phyloP scores from a whole-genome alignment of 1,140 invertebrate species.

The Meloidogyne hapla region DNA sequence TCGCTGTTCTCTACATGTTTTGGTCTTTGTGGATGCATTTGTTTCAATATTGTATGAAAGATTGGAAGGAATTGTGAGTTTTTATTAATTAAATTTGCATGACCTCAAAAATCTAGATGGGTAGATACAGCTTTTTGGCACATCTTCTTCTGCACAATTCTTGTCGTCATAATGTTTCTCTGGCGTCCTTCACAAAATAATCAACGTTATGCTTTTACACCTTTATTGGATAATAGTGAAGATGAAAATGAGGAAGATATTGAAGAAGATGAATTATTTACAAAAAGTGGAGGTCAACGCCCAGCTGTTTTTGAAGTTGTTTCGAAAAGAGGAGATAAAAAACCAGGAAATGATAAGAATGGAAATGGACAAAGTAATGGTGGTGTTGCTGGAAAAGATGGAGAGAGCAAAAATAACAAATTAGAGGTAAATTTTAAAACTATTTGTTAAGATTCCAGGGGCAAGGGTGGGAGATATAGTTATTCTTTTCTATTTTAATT shows the following conservation, averaged over 20 bases:
- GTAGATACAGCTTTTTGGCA: slow-evolving; percentile 91
- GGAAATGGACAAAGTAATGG: slow-evolving; percentile 16
- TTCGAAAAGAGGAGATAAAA: slow-evolving; percentile 32
- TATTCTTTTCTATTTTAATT: slow-evolving; percentile 42
- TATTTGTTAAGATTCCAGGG: not conserved
- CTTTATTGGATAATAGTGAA: slow-evolving; percentile 80
- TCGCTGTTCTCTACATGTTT: slow-evolving; percentile 85
- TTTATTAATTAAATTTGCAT: not conserved
- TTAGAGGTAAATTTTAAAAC: slow-evolving; percentile 28
- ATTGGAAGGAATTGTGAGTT: slow-evolving; percentile 79
- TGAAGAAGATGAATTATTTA: slow-evolving; percentile 50
- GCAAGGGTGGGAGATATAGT: too few relatives aligned
- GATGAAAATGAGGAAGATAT: slow-evolving; percentile 65
- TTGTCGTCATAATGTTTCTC: slow-evolving; percentile 86
- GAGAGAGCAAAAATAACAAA: slow-evolving; percentile 12
- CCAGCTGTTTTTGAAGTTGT: slow-evolving; percentile 51
- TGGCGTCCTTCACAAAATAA: slow-evolving; percentile 92
- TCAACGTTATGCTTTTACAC: slow-evolving; percentile 87
- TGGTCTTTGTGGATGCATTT: slow-evolving; percentile 80
- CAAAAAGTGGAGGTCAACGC: slow-evolving; percentile 21
- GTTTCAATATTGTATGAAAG: slow-evolving; percentile 67
- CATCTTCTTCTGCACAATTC: slow-evolving; percentile 80
- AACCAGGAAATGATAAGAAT: too few relatives aligned
- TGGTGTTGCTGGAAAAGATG: not conserved
- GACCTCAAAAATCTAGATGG: slow-evolving; percentile 70